Percentiles rank a stretch among this genome's conserved stretches.
Conservation (phyloP, 2,113 vertebrate genomes). For the Ciconia boyciana region DNA sequence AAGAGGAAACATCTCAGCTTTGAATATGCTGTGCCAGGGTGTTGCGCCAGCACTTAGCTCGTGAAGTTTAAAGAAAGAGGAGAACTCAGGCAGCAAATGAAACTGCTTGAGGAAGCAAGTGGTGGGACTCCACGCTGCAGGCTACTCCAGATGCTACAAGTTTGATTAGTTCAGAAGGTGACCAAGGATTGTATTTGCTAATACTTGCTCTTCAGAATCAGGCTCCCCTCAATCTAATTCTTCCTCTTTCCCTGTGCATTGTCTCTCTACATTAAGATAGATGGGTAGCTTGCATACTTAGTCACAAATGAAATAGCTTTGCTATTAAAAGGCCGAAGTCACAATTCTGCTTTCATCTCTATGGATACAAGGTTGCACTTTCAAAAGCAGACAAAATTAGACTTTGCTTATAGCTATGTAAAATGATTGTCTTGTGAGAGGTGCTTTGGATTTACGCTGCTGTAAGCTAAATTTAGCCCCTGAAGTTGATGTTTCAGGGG, state of each 20-base stretch:
- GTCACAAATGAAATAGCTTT: neutral
- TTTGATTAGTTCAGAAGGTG: neutral
- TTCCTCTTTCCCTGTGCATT: neutral
- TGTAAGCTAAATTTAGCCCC: neutral
- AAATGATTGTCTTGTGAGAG: neutral
- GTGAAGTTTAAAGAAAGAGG: neutral
- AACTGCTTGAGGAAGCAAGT: neutral
- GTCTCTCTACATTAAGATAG: neutral
- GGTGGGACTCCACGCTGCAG: neutral
- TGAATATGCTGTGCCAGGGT: neutral
- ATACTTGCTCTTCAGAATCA: neutral
- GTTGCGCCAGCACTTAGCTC: neutral
- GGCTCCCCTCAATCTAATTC: neutral
- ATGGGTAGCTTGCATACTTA: neutral
- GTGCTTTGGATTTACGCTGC: neutral
- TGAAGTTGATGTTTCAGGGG: neutral
- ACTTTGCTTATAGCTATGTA: neutral
- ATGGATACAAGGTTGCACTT: neutral
- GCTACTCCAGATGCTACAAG: neutral
- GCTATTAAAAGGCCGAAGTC: neutral
- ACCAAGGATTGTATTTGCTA: neutral
- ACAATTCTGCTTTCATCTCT: neutral
- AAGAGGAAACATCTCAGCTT: neutral
- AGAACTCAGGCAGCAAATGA: neutral
- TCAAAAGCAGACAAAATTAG: neutral